phyloP scores from a whole-genome alignment of 1,140 invertebrate species.

The Vollenhovia emeryi region DNA sequence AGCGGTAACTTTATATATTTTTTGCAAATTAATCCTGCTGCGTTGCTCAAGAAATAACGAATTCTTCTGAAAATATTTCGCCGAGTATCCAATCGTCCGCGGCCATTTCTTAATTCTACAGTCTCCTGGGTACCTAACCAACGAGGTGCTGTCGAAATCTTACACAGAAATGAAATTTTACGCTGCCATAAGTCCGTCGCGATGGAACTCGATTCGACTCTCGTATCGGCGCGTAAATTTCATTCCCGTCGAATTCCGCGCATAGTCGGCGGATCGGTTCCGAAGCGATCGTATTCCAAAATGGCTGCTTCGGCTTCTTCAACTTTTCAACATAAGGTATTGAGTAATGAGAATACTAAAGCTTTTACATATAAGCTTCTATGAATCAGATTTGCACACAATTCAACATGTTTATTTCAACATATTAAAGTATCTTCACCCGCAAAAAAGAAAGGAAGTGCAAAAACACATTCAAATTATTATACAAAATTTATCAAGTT shows the following conservation, averaged over 20 bases:
- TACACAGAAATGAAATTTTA: conserved; percentile 63
- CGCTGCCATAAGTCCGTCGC: conserved; percentile 30
- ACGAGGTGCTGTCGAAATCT: conserved; percentile 29
- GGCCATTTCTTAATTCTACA: conserved; percentile 9
- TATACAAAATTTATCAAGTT: not conserved
- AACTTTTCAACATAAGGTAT: conserved; percentile 44
- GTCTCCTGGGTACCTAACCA: not conserved
- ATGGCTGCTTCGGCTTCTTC: conserved; percentile 26
- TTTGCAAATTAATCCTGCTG: not conserved
- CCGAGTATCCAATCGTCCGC: not conserved
- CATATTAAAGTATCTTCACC: not conserved
- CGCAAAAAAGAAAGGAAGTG: not conserved
- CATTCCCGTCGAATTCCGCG: conserved; percentile 56
- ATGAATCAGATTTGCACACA: not conserved
- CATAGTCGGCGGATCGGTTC: conserved; percentile 48
- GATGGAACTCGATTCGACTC: conserved; percentile 55
- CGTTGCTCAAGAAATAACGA: no score
- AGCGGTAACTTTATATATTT: not conserved
- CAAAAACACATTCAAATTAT: not conserved
- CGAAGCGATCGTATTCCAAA: conserved; percentile 54
- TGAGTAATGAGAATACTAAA: conserved; percentile 18
- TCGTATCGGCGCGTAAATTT: conserved; percentile 57
- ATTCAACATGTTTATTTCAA: not conserved
- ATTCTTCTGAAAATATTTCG: not conserved
- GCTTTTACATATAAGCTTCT: not conserved